Evolutionary conservation across 2,113 vertebrate genomes (phyloP), one percentile per base, ranked within the genome.

Genomic region (Ondatra zibethicus): DNA sequence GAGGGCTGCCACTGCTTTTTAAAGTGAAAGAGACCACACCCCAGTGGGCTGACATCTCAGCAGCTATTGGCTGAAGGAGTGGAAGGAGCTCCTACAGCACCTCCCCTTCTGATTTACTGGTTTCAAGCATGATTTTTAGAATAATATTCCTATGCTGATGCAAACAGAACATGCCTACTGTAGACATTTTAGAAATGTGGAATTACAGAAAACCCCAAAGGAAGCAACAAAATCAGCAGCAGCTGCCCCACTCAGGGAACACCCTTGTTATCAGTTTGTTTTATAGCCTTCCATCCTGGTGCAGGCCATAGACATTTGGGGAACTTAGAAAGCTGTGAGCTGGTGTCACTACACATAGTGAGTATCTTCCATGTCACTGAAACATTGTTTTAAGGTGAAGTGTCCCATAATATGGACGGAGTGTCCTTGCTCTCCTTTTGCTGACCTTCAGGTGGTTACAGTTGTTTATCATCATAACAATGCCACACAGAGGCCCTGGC

Each of bases 381-480:
- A 85, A 91, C 70, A 47, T 55, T 86, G 52, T 81, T 78, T 96
- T 85, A 94, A 96, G 77, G 36, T 29, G 3, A 21, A 68, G 0
- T 47, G 92, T 89, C 23, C 68, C 89, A 36, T 66, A 66, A 52
- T 8, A 42, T 9, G 7, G 19, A n/a, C 85, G 33, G 12, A 91
- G 68, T 80, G 36, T 75, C 52, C 8, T 90, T 88, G 65, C 17
- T 31, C 61, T 78, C 63, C n/a, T 45, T 3, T 75, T 65, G 31
- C 61, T 93, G 52, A 94, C 8, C 91, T n/a, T 95, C 68, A 95
- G 92, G 66, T 66, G 13, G 50, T 94, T 96, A 94, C 86, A 95
- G n/a, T 63, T 73, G 65, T 86, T 94, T 47, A 93, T 7, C 52
- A 52, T 85, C 81, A 81, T 85, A 91, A 78, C 89, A 89, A 88